Evolutionary conservation across 2,888 invertebrate species (phyloP).

Genomic region (Gastrophysa polygoni): DNA sequence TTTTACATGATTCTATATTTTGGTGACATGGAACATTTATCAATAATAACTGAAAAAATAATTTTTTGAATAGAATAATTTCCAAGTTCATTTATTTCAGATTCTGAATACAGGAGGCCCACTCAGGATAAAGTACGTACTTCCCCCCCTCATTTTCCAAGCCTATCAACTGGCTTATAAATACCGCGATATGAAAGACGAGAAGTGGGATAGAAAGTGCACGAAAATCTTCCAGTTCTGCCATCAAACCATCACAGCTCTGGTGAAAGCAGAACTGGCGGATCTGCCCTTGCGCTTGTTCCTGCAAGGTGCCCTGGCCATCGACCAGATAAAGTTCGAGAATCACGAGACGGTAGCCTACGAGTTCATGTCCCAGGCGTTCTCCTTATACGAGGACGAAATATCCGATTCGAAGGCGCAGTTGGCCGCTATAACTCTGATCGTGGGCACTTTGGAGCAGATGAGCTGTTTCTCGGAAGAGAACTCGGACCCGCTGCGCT

Average conservation of each 20-base stretch:
- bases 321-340: constrained; percentile 89
- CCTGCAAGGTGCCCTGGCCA: constrained; percentile 93
- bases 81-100: constrained; percentile 47
- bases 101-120: constrained; percentile 89
- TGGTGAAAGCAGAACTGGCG: constrained; percentile 94
- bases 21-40: too few relatives aligned
- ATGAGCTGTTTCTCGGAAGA: constrained; percentile 95
- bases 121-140: constrained; percentile 83
- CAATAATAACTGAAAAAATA: too few relatives aligned
- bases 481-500: constrained; percentile 94
- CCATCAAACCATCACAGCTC: constrained; percentile 90
- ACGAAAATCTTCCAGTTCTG: constrained; percentile 98
- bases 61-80: too few relatives aligned
- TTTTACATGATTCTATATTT: too few relatives aligned
- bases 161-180: constrained; percentile 88
- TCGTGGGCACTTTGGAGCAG: constrained; percentile 94
- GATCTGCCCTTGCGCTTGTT: constrained; percentile 93
- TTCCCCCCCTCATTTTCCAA: constrained; percentile 94
- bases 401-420: constrained; percentile 98
- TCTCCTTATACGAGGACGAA: constrained; percentile 97
- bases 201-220: constrained; percentile 98
- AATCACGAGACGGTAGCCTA: constrained; percentile 97
- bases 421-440: constrained; percentile 91
- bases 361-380: constrained; percentile 95
- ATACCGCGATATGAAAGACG: constrained; percentile 85